These are phyloP conservation scores for Eucidaris tribuloides DNA, from an alignment of 35 echinoderm and acorn worm species.

Conservation along the genomic window DNA sequence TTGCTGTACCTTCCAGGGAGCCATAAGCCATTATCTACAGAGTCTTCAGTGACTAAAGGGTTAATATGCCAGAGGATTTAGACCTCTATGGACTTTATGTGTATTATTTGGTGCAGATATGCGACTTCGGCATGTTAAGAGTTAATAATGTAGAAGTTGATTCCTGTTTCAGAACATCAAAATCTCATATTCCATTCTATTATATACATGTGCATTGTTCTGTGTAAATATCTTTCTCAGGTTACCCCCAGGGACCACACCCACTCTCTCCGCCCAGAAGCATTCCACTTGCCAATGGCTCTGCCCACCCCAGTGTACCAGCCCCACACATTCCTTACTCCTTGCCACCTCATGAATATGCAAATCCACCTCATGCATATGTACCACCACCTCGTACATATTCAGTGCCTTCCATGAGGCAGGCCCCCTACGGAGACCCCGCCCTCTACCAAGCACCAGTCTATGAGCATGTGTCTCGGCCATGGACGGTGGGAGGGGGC, in stretches of 20 bases:
- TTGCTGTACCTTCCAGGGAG: too few relatives aligned
- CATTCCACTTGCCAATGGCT: not conserved
- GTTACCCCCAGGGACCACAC: not conserved
- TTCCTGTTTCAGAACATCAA: too few relatives aligned
- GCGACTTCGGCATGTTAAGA: too few relatives aligned
- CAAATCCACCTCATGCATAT: not conserved
- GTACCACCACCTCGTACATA: not conserved
- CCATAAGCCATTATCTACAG: too few relatives aligned
- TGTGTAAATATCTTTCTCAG: too few relatives aligned
- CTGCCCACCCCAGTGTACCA: not conserved
- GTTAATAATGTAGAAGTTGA: too few relatives aligned
- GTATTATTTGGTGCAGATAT: too few relatives aligned
- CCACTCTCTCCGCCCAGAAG: not conserved
- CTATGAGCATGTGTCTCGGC: conserved; percentile 5
- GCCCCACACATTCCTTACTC: conserved; percentile 1
- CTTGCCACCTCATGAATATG: conserved; percentile 1
- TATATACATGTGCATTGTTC: too few relatives aligned
- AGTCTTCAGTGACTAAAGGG: too few relatives aligned
- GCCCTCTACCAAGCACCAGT: not conserved
- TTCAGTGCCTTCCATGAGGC: conserved; percentile 9
- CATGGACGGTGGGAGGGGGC: conserved; percentile 2
- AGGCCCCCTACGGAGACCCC: not conserved
- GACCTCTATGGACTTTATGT: too few relatives aligned
- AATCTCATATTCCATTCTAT: too few relatives aligned
- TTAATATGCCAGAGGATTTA: too few relatives aligned